Percentiles rank a stretch among this genome's conserved stretches.
These are phyloP conservation scores for Bellardia bayeri DNA, from an alignment of 2,888 invertebrate species.

Conservation along the genomic window DNA sequence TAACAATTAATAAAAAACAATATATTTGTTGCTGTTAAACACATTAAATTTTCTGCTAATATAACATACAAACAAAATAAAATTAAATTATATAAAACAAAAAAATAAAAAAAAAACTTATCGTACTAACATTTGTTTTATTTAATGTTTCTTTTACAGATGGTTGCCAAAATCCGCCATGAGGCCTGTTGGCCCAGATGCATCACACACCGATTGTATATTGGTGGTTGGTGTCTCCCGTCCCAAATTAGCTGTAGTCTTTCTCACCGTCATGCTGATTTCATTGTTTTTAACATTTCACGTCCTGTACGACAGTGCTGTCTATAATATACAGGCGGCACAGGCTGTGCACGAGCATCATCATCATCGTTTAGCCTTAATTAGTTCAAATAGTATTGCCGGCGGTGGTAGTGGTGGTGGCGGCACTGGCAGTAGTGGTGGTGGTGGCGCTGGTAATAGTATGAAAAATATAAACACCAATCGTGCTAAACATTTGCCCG, in stretches of 20 bases:
- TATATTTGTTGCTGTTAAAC: not conserved
- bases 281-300: conserved; percentile 94
- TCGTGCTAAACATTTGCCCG: conserved; percentile 81
- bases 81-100: not conserved
- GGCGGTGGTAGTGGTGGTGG: conserved; percentile 4
- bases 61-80: not conserved
- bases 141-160: conserved; percentile 85
- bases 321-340: conserved; percentile 91
- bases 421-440: not conserved
- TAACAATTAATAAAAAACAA: conserved; percentile 31
- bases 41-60: not conserved
- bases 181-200: conserved; percentile 92
- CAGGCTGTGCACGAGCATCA: conserved; percentile 86
- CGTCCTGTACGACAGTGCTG: conserved; percentile 93
- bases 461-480: conserved; percentile 72
- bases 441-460: conserved; percentile 3
- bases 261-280: conserved; percentile 91
- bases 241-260: conserved; percentile 91
- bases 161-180: conserved; percentile 93
- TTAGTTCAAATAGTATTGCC: conserved; percentile 74
- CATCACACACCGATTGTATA: conserved; percentile 90
- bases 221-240: conserved; percentile 93
- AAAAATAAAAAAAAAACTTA: conserved; percentile 12
- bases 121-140: conserved; percentile 35
- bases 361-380: conserved; percentile 84